These are phyloP conservation scores for Keiferia lycopersicella DNA, from an alignment of 2,888 invertebrate genomes.

Conservation along the genomic window DNA sequence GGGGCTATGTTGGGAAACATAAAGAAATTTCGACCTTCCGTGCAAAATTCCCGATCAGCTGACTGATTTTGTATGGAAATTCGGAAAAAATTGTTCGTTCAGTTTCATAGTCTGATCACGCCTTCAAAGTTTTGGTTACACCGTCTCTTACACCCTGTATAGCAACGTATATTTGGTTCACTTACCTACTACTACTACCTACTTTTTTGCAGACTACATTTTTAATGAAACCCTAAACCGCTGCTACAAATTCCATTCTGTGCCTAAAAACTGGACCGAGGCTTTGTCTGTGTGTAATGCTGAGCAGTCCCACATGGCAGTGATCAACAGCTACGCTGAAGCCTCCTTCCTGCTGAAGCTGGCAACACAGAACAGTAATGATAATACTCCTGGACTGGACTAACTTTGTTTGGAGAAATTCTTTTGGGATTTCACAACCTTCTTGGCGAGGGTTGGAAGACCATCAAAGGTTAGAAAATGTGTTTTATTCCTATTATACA, in stretches of 20 bases:
- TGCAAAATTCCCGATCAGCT: too few relatives aligned
- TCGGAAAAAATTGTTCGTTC: too few relatives aligned
- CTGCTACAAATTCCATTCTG: constrained; percentile 64
- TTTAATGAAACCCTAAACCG: constrained; percentile 46
- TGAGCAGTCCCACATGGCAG: constrained; percentile 59
- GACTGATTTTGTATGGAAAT: too few relatives aligned
- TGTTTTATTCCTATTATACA: neutral
- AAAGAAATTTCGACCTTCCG: too few relatives aligned
- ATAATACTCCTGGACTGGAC: constrained; percentile 26
- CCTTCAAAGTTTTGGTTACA: too few relatives aligned
- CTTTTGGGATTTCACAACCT: constrained; percentile 39
- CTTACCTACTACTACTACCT: too few relatives aligned
- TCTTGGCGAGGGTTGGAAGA: constrained; percentile 45
- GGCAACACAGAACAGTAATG: constrained; percentile 46
- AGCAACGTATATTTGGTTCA: too few relatives aligned
- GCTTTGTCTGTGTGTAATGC: constrained; percentile 54
- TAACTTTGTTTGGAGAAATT: constrained; percentile 31
- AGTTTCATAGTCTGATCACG: too few relatives aligned
- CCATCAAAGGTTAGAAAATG: constrained; percentile 48
- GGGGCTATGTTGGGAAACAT: too few relatives aligned
- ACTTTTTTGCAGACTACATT: constrained; percentile 51
- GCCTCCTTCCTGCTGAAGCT: constrained; percentile 47
- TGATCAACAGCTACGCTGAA: constrained; percentile 55
- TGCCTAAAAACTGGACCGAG: constrained; percentile 57
- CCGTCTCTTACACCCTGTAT: too few relatives aligned